Base-by-base conservation (phyloP, 2,888 invertebrate species). In the Stenichneumon culpator region DNA sequence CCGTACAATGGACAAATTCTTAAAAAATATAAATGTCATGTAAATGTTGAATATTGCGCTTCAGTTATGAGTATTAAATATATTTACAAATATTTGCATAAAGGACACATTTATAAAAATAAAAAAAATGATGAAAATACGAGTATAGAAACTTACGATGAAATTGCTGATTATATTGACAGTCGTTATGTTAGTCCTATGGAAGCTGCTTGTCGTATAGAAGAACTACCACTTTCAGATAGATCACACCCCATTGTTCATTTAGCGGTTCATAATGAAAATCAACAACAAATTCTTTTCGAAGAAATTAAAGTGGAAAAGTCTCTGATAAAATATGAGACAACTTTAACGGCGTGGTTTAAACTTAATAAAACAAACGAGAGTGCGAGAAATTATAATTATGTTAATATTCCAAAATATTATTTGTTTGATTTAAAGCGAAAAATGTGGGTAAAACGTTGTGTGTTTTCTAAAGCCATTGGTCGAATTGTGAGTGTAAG, bases 181-280 rank as follows among this genome's bases (percentile, higher is more conserved):
- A 70, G 70, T 25, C 36, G 87, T 63, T 86, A 88, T 60, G 69
- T 79, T 16, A 80, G 86, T 60, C 84, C 84, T n/a, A 85, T 83
- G 73, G 83, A 87, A 80, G 86, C 2, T 25, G 25, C 2, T 25
- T 25, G 25, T 1, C 25, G 25, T 25, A 25, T 2, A 25, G 25
- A 25, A 79, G 83, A 86, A 85, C 80, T 84, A 16, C 84, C 86
- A 47, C 47, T 88, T 25, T 79, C 70, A 32, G 82, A 73, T 54
- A 80, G 77, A 75, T 86, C 83, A 3, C 86, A 87, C 65, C 2
- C 75, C 57, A 72, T 88, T 68, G 67, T 82, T 63, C 44, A 74
- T 25, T 84, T 85, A 77, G 79, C 86, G 25, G 60, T 86, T 22
- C 87, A 86, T 79, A 69, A 54, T 36, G 77, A 86, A 84, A 87